These are phyloP conservation scores for Henricia sp. DNA, from an alignment of 53 echinoderm and acorn worm species.

Conservation along the genomic window DNA sequence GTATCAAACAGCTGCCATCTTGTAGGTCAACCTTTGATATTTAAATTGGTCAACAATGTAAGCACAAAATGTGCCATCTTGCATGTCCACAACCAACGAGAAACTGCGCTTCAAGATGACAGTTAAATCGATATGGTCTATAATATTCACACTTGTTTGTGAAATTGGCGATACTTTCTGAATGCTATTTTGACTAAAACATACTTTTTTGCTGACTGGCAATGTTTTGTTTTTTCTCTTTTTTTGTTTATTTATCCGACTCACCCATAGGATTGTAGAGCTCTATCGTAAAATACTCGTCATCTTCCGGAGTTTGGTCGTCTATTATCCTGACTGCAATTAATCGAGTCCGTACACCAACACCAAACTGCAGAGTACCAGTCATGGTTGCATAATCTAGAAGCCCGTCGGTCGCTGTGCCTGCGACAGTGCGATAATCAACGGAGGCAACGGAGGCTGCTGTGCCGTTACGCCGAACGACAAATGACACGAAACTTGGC, in stretches of 20 bases:
- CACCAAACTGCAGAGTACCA: conserved; percentile 72
- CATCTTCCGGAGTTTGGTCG: conserved; percentile 80
- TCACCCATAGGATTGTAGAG: conserved; percentile 90
- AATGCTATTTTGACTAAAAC: too few species aligned
- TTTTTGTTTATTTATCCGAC: background rate
- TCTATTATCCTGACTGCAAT: conserved; percentile 70
- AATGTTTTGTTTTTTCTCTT: too few species aligned
- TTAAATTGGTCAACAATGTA: too few species aligned
- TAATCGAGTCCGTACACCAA: conserved; percentile 60
- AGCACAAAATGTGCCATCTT: too few species aligned
- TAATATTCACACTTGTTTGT: too few species aligned
- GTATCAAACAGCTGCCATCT: too few species aligned
- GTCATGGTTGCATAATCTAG: conserved; percentile 68
- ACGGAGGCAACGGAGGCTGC: conserved; percentile 82
- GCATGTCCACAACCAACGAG: too few species aligned
- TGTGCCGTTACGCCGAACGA: conserved; percentile 78
- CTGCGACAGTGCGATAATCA: conserved; percentile 79
- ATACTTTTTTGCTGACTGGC: too few species aligned
- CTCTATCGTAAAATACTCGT: conserved; percentile 83
- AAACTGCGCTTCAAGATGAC: too few species aligned
- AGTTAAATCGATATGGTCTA: too few species aligned
- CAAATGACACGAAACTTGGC: conserved; percentile 60
- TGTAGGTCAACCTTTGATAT: too few species aligned
- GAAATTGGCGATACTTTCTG: too few species aligned
- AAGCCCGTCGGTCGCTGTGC: conserved; percentile 66